Base-by-base conservation (phyloP, 1,140 invertebrate species). In the Lepidotrigona ventralis region DNA sequence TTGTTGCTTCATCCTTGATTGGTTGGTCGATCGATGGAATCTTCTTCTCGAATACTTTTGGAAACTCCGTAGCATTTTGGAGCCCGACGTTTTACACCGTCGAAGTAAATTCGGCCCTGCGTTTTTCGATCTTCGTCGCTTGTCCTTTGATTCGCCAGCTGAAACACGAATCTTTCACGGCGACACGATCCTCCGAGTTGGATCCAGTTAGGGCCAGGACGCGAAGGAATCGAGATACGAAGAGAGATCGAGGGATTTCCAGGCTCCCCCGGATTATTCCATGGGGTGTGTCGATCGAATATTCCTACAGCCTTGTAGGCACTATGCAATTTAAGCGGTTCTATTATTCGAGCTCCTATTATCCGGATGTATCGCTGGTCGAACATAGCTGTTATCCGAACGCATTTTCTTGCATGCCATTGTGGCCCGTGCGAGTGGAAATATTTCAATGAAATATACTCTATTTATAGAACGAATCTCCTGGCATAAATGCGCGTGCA, bases 341-440 rank as follows among this genome's bases (percentile, higher is more conserved):
- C 81, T 53, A 82, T 82, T 82, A 77, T 82, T 66, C 74, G 4
- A 6, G 33, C 63, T 29, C 21, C 54, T 60, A 68, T 82, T 82
- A 78, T 69, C 66, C 74, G 33, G 56, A 70, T 29, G 26, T 60
- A 77, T 23, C 53, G 33, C 19, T 64, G 46, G 33, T 74, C 26
- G 29, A 60, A 51, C 64, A 46, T 56, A 63, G 39, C 33, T 60
- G 66, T 70, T 72, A 53, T 60, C 19, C 77, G 19, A 5, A 21
- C 46, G 63, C 17, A 26, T 76, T 68, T 68, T 66, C 71, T 54
- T 46, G n/a, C 14, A 26, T 6, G 39, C 53, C 33, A 26, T 54
- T 26, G 53, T 26, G 4, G 26, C 12, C 4, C 1, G 5, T n/a
- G 0, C 14, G 14, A 71, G 17, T 69, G 66, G 51, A n/a, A 70